Conservation (phyloP, 2,888 invertebrate species). For the Dynastes maya region DNA sequence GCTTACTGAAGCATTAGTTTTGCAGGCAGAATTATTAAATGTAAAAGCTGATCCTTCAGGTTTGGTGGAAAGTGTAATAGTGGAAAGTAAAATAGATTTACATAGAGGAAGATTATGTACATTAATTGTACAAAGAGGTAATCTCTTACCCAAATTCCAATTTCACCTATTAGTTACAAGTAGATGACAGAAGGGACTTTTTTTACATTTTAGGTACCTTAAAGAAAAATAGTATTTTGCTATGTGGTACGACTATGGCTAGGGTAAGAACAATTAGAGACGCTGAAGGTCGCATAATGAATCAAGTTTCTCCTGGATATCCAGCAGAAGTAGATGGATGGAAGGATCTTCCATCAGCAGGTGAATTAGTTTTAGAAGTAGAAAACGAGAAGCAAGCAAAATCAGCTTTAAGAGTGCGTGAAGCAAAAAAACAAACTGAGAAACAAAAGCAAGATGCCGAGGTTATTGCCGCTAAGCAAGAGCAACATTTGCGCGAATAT, state of each 20-base stretch:
- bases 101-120: slow-evolving; percentile 87
- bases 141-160: neutral
- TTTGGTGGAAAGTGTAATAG: slow-evolving; percentile 89
- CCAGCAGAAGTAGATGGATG: slow-evolving; percentile 94
- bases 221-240: slow-evolving; percentile 82
- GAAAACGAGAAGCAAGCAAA: slow-evolving; percentile 67
- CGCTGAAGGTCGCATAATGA: slow-evolving; percentile 80
- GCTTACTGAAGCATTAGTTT: slow-evolving; percentile 86
- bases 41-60: slow-evolving; percentile 88
- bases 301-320: slow-evolving; percentile 82
- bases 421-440: slow-evolving; percentile 74
- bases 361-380: slow-evolving; percentile 90
- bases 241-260: slow-evolving; percentile 89
- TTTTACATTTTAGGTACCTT: slow-evolving; percentile 78
- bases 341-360: slow-evolving; percentile 90
- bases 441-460: slow-evolving; percentile 78
- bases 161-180: neutral
- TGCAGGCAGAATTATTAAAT: slow-evolving; percentile 91
- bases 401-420: slow-evolving; percentile 70
- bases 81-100: slow-evolving; percentile 86
- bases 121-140: slow-evolving; percentile 82
- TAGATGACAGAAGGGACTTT: neutral
- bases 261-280: slow-evolving; percentile 88
- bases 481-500: slow-evolving; percentile 79
- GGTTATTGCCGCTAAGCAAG: slow-evolving; percentile 78